A percentile compares a stretch with the other conserved stretches of the same genome.
Evolutionary conservation across 2,113 vertebrate genomes (phyloP).

Genomic region (Pan paniscus): DNA sequence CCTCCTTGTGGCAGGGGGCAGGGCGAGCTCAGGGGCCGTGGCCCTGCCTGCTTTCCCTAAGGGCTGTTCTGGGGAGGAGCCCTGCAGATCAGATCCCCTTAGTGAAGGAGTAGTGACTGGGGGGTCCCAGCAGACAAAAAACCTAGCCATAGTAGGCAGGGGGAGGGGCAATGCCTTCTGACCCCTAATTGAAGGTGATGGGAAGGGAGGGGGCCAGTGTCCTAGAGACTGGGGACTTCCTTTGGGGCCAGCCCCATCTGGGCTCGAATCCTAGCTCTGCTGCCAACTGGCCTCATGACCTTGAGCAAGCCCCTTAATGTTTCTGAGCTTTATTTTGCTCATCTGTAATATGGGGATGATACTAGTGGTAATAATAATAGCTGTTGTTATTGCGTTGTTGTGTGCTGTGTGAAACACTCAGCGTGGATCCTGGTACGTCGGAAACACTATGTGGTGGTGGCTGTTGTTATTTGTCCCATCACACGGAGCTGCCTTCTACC

Average conservation of each 20-base stretch:
- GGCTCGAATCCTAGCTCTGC: background rate
- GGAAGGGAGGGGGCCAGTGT: background rate
- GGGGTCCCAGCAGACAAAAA: background rate
- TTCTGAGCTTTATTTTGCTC: background rate
- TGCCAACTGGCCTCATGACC: too few relatives aligned
- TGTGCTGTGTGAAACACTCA: background rate
- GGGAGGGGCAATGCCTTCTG: background rate
- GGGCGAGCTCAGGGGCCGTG: background rate
- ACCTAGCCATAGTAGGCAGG: fast-evolving
- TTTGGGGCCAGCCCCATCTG: too few relatives aligned
- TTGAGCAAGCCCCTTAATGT: background rate
- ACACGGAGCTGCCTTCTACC: background rate
- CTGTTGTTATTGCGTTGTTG: background rate
- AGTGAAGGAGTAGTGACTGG: fast-evolving
- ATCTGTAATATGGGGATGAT: background rate
- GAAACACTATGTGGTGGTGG: background rate
- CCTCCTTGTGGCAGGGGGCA: fast-evolving
- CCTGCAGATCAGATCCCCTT: background rate
- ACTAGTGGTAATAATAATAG: background rate
- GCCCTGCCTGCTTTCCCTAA: background rate
- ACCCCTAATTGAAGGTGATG: background rate
- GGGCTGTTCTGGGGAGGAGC: background rate
- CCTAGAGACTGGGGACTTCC: background rate
- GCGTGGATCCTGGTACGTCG: fast-evolving
- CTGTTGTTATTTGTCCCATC: fast-evolving